Base-by-base conservation (phyloP, 1,140 invertebrate genomes). In the Andrena cerasifolii region DNA sequence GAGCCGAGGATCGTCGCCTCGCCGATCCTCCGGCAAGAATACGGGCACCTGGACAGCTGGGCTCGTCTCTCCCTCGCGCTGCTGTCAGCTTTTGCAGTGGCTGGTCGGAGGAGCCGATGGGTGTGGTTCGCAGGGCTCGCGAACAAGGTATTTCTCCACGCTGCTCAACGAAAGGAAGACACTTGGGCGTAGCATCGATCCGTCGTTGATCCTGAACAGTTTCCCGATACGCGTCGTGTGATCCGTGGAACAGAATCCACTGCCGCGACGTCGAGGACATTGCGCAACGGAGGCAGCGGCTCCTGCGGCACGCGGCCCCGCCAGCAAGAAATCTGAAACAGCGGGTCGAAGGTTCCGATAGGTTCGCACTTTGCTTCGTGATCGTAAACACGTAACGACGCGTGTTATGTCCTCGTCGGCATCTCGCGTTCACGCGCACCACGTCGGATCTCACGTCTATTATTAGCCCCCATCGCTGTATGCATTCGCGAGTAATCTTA, bases 331-430 rank as follows among this genome's bases (percentile, higher is more conserved):
- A 66, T 66, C 61, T 74, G 61, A 74, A 66, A 54, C 61, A 40
- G 18, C 28, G 53, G 74, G 74, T 76, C 65, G 65, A 76, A 76
- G 74, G 74, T 76, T 28, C 21, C 51, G 63, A 76, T 76, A 68
- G 74, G 54, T 68, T 76, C 40, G 74, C 53, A 70, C 74, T 70
- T 70, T 59, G 63, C 65, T 47, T 36, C 53, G 65, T 10, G 63
- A 58, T 58, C 74, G 65, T 70, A 76, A 68, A 70, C 54, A 70
- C 54, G 63, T 73, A 73, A 72, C 58, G 71, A 73, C n/a, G 59
- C 71, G 71, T 65, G 71, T 73, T 65, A 73, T 65, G 71, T 26
- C 49, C 47, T 59, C 31, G 54, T 5, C 28, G 40, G 40, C 49
- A n/a, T 51, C 49, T 51, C 21, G 21, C 63, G 45, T 3, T 16